Evolutionary conservation across 2,113 vertebrate genomes (phyloP).

Genomic region (Crypturellus undulatus): DNA sequence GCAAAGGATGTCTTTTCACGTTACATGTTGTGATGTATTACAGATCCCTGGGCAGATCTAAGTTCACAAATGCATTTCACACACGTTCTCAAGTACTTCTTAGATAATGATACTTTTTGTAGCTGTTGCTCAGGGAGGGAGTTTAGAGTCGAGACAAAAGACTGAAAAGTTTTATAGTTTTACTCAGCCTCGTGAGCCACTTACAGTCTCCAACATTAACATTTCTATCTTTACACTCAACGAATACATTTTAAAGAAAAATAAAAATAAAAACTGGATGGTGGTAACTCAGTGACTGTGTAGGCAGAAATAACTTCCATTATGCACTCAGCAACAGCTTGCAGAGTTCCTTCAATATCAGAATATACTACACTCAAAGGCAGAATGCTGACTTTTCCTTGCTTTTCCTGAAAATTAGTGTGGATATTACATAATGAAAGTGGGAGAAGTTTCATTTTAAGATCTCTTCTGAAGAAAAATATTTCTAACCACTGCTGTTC

Average conservation of each 20-base stretch:
- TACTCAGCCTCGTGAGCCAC: not conserved
- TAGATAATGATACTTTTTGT: not conserved
- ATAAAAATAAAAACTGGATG: not conserved
- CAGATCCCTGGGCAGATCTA: not conserved
- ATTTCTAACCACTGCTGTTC: not conserved
- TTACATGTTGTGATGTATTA: not conserved
- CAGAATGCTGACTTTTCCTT: not conserved
- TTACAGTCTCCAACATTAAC: not conserved
- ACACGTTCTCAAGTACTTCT: not conserved
- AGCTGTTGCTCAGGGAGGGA: not conserved
- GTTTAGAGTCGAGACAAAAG: not conserved
- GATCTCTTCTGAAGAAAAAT: not conserved
- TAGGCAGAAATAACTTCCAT: conserved; percentile 13
- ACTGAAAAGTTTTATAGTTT: fast-evolving
- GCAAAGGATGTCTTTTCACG: not conserved
- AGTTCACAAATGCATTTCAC: not conserved
- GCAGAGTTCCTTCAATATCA: not conserved
- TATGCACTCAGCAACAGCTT: not conserved
- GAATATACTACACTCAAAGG: not conserved
- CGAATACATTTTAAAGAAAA: not conserved
- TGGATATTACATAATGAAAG: not conserved
- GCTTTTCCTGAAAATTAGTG: not conserved
- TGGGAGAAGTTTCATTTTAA: not conserved
- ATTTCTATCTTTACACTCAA: not conserved
- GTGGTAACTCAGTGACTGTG: not conserved